A percentile compares a stretch with the other conserved stretches of the same genome.
phyloP scores from a whole-genome alignment of 2,888 invertebrate genomes.

The Deilephila elpenor region DNA sequence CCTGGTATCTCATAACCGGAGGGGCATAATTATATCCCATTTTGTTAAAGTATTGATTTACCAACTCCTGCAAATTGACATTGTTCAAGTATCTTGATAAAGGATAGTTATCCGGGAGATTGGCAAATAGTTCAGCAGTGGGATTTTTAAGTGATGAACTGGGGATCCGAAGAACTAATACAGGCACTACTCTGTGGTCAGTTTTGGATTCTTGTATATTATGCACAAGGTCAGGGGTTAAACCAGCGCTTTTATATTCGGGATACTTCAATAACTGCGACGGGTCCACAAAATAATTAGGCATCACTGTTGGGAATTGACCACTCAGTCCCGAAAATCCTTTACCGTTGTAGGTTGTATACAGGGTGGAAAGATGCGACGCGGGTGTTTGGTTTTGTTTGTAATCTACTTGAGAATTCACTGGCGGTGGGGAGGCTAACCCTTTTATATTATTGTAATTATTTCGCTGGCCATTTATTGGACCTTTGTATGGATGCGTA shows the following conservation, averaged over 20 bases:
- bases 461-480: slow-evolving; percentile 35
- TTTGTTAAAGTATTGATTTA: slow-evolving; percentile 81
- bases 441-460: slow-evolving; percentile 59
- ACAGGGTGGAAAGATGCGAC: slow-evolving; percentile 64
- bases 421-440: slow-evolving; percentile 55
- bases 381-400: slow-evolving; percentile 35
- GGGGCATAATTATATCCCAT: slow-evolving; percentile 73
- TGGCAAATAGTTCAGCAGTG: slow-evolving; percentile 81
- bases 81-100: slow-evolving; percentile 81
- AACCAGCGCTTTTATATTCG: slow-evolving; percentile 79
- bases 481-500: slow-evolving; percentile 57
- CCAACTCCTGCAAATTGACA: slow-evolving; percentile 82
- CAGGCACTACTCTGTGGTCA: slow-evolving; percentile 81
- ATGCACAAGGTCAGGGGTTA: slow-evolving; percentile 76
- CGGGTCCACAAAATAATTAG: slow-evolving; percentile 77
- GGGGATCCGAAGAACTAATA: slow-evolving; percentile 84
- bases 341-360: slow-evolving; percentile 79
- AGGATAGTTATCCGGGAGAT: slow-evolving; percentile 83
- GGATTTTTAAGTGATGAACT: slow-evolving; percentile 83
- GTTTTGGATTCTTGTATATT: slow-evolving; percentile 64
- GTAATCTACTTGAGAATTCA: slow-evolving; percentile 40
- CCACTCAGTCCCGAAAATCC: slow-evolving; percentile 74
- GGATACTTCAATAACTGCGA: slow-evolving; percentile 74
- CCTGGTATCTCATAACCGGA: slow-evolving; percentile 69
- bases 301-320: slow-evolving; percentile 78